Evolutionary conservation across 2,888 invertebrate genomes (phyloP), one percentile per base, ranked within the genome.

Genomic region (Hermodice carunculata): DNA sequence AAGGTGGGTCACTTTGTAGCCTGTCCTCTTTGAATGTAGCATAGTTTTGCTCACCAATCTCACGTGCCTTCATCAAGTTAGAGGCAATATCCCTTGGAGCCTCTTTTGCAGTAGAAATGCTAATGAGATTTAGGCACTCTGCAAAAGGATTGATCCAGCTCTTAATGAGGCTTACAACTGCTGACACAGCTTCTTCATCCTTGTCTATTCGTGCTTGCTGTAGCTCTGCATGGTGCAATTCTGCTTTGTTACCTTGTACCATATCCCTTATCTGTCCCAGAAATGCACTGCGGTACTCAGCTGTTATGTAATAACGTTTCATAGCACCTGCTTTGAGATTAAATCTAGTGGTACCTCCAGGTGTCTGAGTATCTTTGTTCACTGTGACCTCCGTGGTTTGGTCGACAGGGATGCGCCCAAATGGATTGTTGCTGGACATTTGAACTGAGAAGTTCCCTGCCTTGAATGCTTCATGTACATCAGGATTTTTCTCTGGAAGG

Each of bases 361-460:
- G 49, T 31, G 60, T 63, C 43, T 63, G 64, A 19, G 64, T 64
- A 32, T 60, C 60, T 60, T 52, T 64, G 46, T 64, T 64, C 6
- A 61, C 64, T 19, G 58, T 64, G 17, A 59, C 51, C 31, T 64
- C 64, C 19, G 42, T 64, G 29, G 64, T 59, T 26, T 64, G 64
- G 53, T 74, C 73, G 3, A 71, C 70, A 19, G 74, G 61, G 31
- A 71, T 71, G 29, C 56, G n/a, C 4, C 73, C 63, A 64, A 74
- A 74, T n/a, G 67, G 58, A 59, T 71, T 74, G 28, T 28, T 42
- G 6, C 29, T 22, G 6, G 65, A 57, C 6, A 65, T 29, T 46
- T 69, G 68, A 22, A 73, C 74, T 54, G 57, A 67, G 57, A 74
- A 69, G 22, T 59, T 42, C 5, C 67, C 70, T 19, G 43, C 29